A percentile compares a stretch with the other conserved stretches of the same genome.
These are phyloP conservation scores for Syngnathus floridae DNA, from an alignment of 2,113 vertebrate species.

Conservation along the genomic window DNA sequence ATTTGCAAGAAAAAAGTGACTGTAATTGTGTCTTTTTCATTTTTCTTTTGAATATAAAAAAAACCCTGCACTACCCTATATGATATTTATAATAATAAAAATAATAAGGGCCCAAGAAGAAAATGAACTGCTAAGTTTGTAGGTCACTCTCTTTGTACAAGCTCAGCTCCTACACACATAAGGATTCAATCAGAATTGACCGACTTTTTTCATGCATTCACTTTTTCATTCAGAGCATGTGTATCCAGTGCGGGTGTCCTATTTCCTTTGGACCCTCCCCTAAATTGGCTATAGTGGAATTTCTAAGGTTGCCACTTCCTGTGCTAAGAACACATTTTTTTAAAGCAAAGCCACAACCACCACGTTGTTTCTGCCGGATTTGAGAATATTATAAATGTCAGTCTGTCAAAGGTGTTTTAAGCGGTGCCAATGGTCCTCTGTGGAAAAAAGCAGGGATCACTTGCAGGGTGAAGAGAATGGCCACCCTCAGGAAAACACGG, in stretches of 20 bases:
- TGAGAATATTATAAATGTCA: background rate
- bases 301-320: background rate
- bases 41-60: no score
- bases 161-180: slow-evolving; percentile 29
- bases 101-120: slow-evolving; percentile 19
- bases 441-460: slow-evolving; percentile 5
- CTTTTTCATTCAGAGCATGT: slow-evolving; percentile 38
- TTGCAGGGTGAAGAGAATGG: slow-evolving; percentile 4
- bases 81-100: no score
- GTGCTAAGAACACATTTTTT: background rate
- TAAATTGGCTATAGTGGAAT: background rate
- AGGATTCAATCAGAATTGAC: slow-evolving; percentile 42
- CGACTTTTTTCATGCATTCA: slow-evolving; percentile 39
- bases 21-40: no score
- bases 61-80: no score
- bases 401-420: background rate
- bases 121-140: slow-evolving; percentile 34
- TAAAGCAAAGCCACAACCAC: background rate
- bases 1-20: background rate
- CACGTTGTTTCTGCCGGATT: background rate
- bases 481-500: slow-evolving; percentile 15
- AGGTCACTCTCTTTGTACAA: slow-evolving; percentile 36
- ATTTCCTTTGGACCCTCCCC: slow-evolving; percentile 5
- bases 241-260: slow-evolving; percentile 12
- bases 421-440: background rate